Base-by-base conservation (phyloP, 2,113 vertebrate species). In the Apteryx mantelli region DNA sequence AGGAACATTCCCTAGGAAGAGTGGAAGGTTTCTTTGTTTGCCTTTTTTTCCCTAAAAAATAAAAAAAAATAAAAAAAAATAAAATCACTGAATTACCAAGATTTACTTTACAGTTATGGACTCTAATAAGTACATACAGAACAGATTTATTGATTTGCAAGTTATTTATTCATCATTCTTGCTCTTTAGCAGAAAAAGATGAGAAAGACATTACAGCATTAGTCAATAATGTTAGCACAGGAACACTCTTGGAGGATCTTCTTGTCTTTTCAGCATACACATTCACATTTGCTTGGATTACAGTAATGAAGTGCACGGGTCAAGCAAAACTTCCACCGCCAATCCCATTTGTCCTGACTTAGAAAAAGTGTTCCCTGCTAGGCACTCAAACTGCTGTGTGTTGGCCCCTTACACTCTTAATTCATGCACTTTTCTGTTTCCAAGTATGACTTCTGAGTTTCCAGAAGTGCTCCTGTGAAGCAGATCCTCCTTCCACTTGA, bases 91-190 rank as follows among this genome's bases (percentile, higher is more conserved):
- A 95, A 63, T 88, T 89, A 74, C 28, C 56, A 48, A 75, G 24
- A 25, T 86, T 97, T 92, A 94, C 69, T 94, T 97, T 86, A 60
- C 40, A 74, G 82, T 88, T 38, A 82, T 13, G 28, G 58, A 36
- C 76, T 91, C 95, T 53, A 92, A 78, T 83, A 97, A 96, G 14
- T 34, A 65, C 30, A 36, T 52, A 40, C 15, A 60, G 36, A 89
- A 61, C 42, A 93, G 55, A 69, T 42, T 9, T 95, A 87, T 80
- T 82, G 86, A 95, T 93, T 95, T 53, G 82, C 52, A 50, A 75
- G 42, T 61, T 69, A 38, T 79, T 87, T 86, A 71, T 93, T 94
- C 83, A 71, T 94, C 53, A 79, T 66, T 87, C 74, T 5, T 77
- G 38, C 32, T 91, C n/a, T 84, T 68, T 24, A 86, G 73, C 81